These are phyloP conservation scores for Pteruthius melanotis DNA, from an alignment of 2,113 vertebrate genomes.

Conservation along the genomic window DNA sequence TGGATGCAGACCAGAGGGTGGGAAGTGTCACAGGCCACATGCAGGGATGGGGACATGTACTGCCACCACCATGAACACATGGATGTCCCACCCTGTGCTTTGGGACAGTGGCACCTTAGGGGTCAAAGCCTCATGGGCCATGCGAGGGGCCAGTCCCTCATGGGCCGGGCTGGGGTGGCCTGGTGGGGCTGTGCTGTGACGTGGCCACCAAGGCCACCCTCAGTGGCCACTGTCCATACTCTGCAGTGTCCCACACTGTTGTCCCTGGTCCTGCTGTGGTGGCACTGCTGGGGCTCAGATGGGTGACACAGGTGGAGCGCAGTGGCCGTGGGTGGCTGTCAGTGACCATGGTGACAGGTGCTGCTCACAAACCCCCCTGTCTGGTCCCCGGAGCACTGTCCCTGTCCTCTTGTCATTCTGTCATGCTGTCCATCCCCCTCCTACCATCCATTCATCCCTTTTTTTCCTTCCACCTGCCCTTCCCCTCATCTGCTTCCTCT, in stretches of 20 bases:
- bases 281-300: neutral
- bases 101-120: neutral
- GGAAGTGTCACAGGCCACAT: neutral
- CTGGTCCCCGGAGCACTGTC: neutral
- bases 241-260: neutral
- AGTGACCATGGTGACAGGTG: neutral
- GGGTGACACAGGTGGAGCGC: accelerated
- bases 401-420: neutral
- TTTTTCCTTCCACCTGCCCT: neutral
- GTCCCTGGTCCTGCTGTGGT: neutral
- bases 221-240: neutral
- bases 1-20: accelerated
- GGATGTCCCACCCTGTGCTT: neutral
- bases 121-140: neutral
- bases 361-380: accelerated
- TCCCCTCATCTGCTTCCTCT: neutral
- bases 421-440: neutral
- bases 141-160: accelerated
- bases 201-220: neutral
- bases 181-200: neutral
- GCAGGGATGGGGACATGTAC: neutral
- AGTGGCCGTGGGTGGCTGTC: neutral
- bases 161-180: accelerated
- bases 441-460: neutral
- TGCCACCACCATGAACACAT: accelerated